These are phyloP conservation scores for Bergia sp. DNA, from an alignment of 92 coral and sea anemone genomes.

Conservation along the genomic window DNA sequence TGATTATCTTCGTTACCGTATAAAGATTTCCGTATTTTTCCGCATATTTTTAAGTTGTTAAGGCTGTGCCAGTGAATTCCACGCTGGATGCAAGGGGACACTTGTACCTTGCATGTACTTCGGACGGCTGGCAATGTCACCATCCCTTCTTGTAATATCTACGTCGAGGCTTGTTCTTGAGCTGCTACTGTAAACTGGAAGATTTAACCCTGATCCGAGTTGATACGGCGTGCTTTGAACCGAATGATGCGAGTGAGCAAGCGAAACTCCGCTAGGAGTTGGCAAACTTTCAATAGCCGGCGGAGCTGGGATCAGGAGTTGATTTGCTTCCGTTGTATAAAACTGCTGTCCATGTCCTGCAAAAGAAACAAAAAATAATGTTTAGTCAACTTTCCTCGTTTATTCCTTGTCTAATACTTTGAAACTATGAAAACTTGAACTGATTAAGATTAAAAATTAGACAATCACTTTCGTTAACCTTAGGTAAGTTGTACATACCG, in stretches of 20 bases:
- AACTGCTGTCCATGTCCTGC: conserved; percentile 70
- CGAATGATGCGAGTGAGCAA: conserved; percentile 72
- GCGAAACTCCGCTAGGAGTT: conserved; percentile 52
- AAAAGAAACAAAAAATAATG: conserved; percentile 1
- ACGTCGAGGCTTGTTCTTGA: conserved; percentile 61
- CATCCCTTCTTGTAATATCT: conserved; percentile 51
- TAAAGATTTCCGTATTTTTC: neutral
- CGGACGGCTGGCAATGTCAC: conserved; percentile 62
- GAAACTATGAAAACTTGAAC: neutral
- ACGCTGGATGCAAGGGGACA: conserved; percentile 69
- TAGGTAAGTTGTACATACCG: neutral
- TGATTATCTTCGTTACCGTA: neutral
- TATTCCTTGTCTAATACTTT: neutral
- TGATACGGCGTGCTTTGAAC: conserved; percentile 62
- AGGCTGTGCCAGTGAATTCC: conserved; percentile 78
- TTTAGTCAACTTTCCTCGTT: conserved; percentile 3
- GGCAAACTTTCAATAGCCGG: conserved; percentile 72
- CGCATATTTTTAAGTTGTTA: neutral
- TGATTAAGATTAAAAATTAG: neutral
- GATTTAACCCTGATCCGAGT: conserved; percentile 59
- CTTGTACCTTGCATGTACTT: conserved; percentile 74
- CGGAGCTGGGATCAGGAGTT: conserved; percentile 72
- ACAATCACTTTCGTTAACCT: conserved; percentile 13
- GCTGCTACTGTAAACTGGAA: conserved; percentile 56
- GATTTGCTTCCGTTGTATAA: conserved; percentile 73